Percentiles rank a stretch among this genome's conserved stretches.
Evolutionary conservation across 2,888 invertebrate species (phyloP).

Genomic region (Drosophila gaucha): DNA sequence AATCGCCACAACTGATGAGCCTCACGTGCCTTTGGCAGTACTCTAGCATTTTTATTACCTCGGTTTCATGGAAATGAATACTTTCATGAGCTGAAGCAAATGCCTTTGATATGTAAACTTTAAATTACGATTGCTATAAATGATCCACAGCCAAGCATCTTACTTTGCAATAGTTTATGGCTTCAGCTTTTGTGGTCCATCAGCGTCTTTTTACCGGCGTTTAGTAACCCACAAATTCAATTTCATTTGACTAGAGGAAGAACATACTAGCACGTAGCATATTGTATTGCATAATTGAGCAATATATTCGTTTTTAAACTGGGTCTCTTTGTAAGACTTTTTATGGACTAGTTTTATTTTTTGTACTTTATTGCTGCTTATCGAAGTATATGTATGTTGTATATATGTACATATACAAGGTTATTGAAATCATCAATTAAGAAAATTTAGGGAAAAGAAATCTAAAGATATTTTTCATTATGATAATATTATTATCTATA

Average conservation of each 20-base stretch:
- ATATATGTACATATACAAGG: no score
- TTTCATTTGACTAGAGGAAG: not conserved
- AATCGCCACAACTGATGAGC: slow-evolving; percentile 62
- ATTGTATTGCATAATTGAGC: slow-evolving; percentile 4
- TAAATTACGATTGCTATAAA: slow-evolving; percentile 20
- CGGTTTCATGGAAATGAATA: slow-evolving; percentile 35
- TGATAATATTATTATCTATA: no score
- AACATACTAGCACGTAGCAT: not conserved
- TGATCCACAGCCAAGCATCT: no score
- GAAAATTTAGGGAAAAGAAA: no score
- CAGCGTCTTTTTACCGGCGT: no score
- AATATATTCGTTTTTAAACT: not conserved
- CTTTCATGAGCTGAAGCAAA: slow-evolving; percentile 12
- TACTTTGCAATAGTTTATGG: slow-evolving; percentile 15
- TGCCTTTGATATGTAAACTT: slow-evolving; percentile 30
- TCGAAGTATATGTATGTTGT: no score
- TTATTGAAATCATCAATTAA: no score
- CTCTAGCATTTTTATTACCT: slow-evolving; percentile 45
- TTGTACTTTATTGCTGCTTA: no score
- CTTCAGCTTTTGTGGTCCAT: not conserved
- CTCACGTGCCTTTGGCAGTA: slow-evolving; percentile 29
- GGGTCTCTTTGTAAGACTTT: not conserved
- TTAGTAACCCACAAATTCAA: slow-evolving; percentile 10
- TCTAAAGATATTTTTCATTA: no score
- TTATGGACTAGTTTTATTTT: no score